phyloP scores from a whole-genome alignment of 2,113 vertebrate genomes.

The Neogale vison region DNA sequence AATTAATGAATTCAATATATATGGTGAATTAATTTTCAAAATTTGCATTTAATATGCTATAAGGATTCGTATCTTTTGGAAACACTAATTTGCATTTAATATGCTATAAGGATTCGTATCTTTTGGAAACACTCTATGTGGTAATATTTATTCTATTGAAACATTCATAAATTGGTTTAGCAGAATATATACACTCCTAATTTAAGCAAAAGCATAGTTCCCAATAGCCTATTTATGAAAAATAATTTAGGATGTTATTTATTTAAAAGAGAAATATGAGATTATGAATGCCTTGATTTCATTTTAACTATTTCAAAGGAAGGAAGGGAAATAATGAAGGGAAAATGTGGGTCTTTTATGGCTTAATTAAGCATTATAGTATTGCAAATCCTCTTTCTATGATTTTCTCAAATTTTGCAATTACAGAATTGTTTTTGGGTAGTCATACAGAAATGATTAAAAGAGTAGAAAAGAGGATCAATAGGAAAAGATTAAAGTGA shows the following conservation, averaged over 20 bases:
- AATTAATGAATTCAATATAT: conserved; percentile 1
- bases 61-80: neutral
- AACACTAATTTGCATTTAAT: neutral
- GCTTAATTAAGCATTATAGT: neutral
- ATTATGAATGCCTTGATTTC: neutral
- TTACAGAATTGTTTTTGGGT: conserved; percentile 27
- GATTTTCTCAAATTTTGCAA: conserved; percentile 42
- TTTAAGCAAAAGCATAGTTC: conserved; percentile 12
- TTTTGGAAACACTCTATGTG: neutral
- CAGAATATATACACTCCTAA: neutral
- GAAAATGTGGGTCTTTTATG: neutral
- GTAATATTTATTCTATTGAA: neutral
- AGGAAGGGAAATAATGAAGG: neutral
- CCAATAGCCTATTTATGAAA: neutral
- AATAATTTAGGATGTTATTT: neutral
- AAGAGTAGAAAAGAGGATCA: conserved; percentile 41
- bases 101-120: neutral
- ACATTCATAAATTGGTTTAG: neutral
- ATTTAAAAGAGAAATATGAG: neutral
- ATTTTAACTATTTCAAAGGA: conserved; percentile 22
- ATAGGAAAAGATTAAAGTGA: conserved; percentile 50
- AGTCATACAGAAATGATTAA: conserved; percentile 62
- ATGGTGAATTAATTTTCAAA: neutral
- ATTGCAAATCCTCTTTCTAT: neutral
- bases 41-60: neutral